Evolutionary conservation across 2,888 invertebrate species (phyloP).

Genomic region (Mythimna albipuncta): DNA sequence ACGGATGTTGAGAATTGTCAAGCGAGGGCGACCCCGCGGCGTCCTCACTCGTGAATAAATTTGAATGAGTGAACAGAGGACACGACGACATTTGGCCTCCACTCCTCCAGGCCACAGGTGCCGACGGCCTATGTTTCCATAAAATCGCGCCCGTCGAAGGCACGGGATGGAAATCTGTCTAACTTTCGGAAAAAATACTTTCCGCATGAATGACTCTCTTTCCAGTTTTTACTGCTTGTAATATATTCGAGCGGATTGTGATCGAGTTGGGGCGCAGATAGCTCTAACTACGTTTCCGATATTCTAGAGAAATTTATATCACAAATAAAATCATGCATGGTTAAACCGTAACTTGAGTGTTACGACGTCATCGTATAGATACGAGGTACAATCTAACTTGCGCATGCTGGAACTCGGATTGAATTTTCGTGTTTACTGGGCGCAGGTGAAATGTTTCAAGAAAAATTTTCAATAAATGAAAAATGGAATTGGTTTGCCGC

Average conservation of each 20-base stretch:
- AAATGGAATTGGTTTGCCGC: conserved; percentile 79
- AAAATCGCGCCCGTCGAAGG: conserved; percentile 64
- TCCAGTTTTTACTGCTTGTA: conserved; percentile 34
- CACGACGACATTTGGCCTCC: conserved; percentile 75
- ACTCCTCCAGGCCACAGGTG: conserved; percentile 79
- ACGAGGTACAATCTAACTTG: conserved; percentile 62
- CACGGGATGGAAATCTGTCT: conserved; percentile 45
- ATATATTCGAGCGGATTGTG: conserved; percentile 31
- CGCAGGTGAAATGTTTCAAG: conserved; percentile 83
- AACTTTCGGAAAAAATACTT: conserved; percentile 42
- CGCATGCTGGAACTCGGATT: conserved; percentile 76
- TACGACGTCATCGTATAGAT: conserved; percentile 26
- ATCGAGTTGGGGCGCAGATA: conserved; percentile 1
- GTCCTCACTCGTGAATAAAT: conserved; percentile 82
- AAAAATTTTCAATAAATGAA: conserved; percentile 82
- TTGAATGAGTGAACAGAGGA: conserved; percentile 79
- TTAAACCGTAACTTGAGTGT: conserved; percentile 30
- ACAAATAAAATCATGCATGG: conserved; percentile 47
- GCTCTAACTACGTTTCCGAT: conserved; percentile 10
- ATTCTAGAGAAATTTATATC: conserved; percentile 26
- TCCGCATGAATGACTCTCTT: conserved; percentile 40
- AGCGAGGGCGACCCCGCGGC: conserved; percentile 54
- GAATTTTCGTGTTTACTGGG: conserved; percentile 79
- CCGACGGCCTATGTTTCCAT: conserved; percentile 67
- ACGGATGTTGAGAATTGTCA: conserved; percentile 59